A percentile compares a stretch with the other conserved stretches of the same genome.
These are phyloP conservation scores for Pavo muticus DNA, from an alignment of 2,113 vertebrate genomes.

Conservation along the genomic window DNA sequence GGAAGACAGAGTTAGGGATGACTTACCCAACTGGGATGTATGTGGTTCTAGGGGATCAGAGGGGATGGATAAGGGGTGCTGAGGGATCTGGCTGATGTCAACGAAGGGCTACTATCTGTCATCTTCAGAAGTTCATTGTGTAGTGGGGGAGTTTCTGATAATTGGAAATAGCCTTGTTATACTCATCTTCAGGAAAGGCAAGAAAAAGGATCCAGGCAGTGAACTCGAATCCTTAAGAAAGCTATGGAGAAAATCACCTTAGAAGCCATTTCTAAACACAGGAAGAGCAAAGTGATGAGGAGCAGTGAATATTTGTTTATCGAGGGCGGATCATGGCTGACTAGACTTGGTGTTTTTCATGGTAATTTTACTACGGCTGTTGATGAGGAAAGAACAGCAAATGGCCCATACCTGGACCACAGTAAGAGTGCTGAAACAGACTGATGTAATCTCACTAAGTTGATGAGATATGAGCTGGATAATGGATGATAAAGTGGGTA, in stretches of 20 bases:
- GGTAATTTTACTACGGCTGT: not conserved
- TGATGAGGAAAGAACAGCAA: not conserved
- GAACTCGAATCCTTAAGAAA: not conserved
- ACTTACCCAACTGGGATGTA: not conserved
- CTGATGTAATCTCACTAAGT: accelerated
- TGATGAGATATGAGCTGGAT: not conserved
- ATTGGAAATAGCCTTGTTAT: not conserved
- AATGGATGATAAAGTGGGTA: not conserved
- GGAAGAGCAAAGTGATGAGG: not conserved
- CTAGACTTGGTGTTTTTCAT: not conserved
- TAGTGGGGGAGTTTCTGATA: not conserved
- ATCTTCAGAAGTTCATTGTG: not conserved
- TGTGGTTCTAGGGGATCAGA: not conserved
- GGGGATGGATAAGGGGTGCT: not conserved
- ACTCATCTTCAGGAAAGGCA: not conserved
- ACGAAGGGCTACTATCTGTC: not conserved
- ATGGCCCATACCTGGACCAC: not conserved
- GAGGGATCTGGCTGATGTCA: not conserved
- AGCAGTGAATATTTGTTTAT: not conserved
- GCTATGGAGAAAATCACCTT: not conserved
- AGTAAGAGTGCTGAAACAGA: not conserved
- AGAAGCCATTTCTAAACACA: no score
- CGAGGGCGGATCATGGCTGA: not conserved
- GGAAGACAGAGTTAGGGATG: not conserved
- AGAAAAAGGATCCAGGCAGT: not conserved